Base-by-base conservation (phyloP, 2,797 vertebrate genomes). In the Microcaecilia unicolor region DNA sequence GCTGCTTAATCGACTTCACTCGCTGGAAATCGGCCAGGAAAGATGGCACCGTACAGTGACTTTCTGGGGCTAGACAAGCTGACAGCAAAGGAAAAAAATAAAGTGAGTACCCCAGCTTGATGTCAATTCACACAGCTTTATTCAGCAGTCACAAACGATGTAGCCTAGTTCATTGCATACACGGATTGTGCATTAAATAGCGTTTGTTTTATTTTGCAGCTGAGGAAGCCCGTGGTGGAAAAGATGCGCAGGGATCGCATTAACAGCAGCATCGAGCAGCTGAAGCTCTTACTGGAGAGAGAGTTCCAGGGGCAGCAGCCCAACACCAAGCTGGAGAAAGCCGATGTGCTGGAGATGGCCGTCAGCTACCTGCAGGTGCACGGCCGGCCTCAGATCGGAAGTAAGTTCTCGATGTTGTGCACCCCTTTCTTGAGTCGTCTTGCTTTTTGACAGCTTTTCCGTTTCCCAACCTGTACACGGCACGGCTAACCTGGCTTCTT, bases 171-270 rank as follows among this genome's bases (percentile, higher is more conserved):
- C n/a, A n/a, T n/a, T n/a, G n/a, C n/a, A n/a, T n/a, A n/a, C n/a
- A n/a, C n/a, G n/a, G 18, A 8, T 32, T 22, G 12, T 26, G 4
- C 15, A 32, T 25, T 52, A 41, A 51, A 15, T 9, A 35, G 44
- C 29, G 38, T 12, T 32, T 25, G 23, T 37, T 28, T 42, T 32
- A 18, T 34, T 50, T 44, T 11, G 31, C 64, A 93, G 91, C 31
- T 90, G 29, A 82, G 88, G 46, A 91, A 93, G 48, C 89, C 88
- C 22, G 69, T 83, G 61, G 88, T 91, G 71, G 84, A 92, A 61
- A 92, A 90, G 57, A 62, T 84, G 58, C 58, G 67, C 1, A 55
- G 58, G 0, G 70, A 78, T 9, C 57, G 73, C 14, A 81, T 80
- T 52, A 81, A 83, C 58, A 81, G 33, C 73, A 84, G 8, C 68